Percentiles rank a stretch among this genome's conserved stretches.
Evolutionary conservation across 2,888 invertebrate species (phyloP).

Genomic region (Conchocele bisecta): DNA sequence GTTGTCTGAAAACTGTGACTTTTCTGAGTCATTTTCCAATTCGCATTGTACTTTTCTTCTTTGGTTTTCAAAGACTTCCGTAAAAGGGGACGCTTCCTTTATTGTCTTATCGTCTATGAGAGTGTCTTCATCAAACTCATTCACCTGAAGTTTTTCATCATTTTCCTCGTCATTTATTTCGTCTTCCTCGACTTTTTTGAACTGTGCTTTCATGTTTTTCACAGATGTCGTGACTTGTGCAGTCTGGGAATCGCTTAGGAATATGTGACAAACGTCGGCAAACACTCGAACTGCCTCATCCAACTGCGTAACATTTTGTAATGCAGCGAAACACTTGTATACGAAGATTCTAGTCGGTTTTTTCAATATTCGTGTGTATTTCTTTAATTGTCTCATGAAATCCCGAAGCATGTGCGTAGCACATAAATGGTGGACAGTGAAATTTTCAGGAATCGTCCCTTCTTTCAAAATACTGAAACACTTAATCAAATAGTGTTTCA

Average conservation of each 20-base stretch:
- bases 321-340: neutral
- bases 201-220: neutral
- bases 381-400: neutral
- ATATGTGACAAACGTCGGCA: neutral
- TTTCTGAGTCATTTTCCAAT: too few species aligned
- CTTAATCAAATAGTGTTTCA: conserved; percentile 9
- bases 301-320: neutral
- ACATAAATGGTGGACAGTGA: conserved; percentile 20
- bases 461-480: neutral
- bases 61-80: too few species aligned
- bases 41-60: too few species aligned
- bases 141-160: too few species aligned
- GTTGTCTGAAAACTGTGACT: too few species aligned
- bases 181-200: too few species aligned
- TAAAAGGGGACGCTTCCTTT: too few species aligned
- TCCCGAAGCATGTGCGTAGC: conserved; percentile 7
- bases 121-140: too few species aligned
- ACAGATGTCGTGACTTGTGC: neutral
- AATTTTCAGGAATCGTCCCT: neutral
- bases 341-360: neutral
- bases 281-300: neutral
- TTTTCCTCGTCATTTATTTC: too few species aligned
- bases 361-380: neutral
- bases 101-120: too few species aligned
- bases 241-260: neutral